Base-by-base conservation (phyloP, 2,888 invertebrate genomes). In the Malthinus seriepunctatus region DNA sequence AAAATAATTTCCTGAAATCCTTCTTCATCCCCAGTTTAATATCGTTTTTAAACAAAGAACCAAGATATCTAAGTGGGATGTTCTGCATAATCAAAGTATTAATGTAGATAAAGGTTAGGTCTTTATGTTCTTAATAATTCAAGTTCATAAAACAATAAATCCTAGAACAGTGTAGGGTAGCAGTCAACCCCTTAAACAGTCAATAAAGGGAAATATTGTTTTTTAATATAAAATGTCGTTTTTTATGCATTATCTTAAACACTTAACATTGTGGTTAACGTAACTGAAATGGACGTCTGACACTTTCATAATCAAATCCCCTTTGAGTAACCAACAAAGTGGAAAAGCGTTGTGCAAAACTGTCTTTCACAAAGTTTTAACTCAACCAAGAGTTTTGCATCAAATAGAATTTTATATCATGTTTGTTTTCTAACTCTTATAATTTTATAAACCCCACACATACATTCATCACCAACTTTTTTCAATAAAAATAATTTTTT, bases 301-400 rank as follows among this genome's bases (percentile, higher is more conserved):
- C 60, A 60, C 60, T 56, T 60, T 60, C 56, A 60, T 60, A 60
- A 60, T 60, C 60, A 60, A 56, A 60, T 60, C 52, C 60, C 53
- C 56, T 60, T 56, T 56, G 60, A 56, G 60, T 39, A 60, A 56
- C 52, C 56, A 56, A 60, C 60, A 56, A 60, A 60, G 60, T 52
- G 56, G 56, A 60, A 60, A 49, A 56, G 52, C 49, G 52, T 34
- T 56, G 52, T 47, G 60, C 52, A 49, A 60, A 56, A 52, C 60
- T 56, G 60, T 52, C 56, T 60, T 56, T 60, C 49, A 56, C 55
- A 60, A 60, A 60, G 56, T 60, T 56, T 53, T 52, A 60, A 56
- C 56, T 60, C 50, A 52, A 12, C 47, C 15, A 32, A 56, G 46
- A 51, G 56, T 54, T 57, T 48, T 37, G 39, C 50, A 51, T 46